These are phyloP conservation scores for Oncorhynchus kisutch DNA, from an alignment of 2,113 vertebrate species.

Conservation along the genomic window DNA sequence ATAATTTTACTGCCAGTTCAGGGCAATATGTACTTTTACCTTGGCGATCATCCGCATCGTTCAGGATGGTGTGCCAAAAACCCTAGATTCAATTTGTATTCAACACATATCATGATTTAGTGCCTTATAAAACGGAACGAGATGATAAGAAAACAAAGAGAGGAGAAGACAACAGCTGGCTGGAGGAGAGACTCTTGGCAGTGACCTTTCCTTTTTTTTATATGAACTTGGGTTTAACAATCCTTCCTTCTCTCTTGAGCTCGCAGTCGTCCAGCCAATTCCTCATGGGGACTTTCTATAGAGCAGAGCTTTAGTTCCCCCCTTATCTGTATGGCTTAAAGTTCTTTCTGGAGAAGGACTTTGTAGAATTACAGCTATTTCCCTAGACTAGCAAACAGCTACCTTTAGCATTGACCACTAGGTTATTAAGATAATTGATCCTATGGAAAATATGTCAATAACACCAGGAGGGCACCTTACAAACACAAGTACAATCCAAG, in stretches of 20 bases:
- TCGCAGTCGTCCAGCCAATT: conserved; percentile 4
- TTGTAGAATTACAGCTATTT: too few species aligned
- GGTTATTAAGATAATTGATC: too few species aligned
- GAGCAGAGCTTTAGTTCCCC: too few species aligned
- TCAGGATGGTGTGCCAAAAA: conserved; percentile 32
- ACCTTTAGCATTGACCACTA: too few species aligned
- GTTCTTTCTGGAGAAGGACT: too few species aligned
- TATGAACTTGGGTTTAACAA: neutral
- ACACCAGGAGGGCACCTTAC: too few species aligned
- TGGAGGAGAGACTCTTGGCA: conserved; percentile 37
- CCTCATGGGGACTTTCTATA: neutral
- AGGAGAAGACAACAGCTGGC: conserved; percentile 36
- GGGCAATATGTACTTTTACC: conserved; percentile 33
- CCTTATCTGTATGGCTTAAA: too few species aligned
- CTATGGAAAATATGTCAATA: too few species aligned
- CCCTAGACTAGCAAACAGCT: too few species aligned
- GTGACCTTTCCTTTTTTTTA: conserved; percentile 13
- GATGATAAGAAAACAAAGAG: conserved; percentile 45
- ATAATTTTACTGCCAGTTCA: conserved; percentile 38
- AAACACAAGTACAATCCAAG: too few species aligned
- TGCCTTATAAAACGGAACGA: conserved; percentile 32
- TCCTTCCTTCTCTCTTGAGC: conserved; percentile 39
- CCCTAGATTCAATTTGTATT: conserved; percentile 46
- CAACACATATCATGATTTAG: conserved; percentile 47
- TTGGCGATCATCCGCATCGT: conserved; percentile 29